These are phyloP conservation scores for Muscina levida DNA, from an alignment of 2,888 invertebrate genomes.

Conservation along the genomic window DNA sequence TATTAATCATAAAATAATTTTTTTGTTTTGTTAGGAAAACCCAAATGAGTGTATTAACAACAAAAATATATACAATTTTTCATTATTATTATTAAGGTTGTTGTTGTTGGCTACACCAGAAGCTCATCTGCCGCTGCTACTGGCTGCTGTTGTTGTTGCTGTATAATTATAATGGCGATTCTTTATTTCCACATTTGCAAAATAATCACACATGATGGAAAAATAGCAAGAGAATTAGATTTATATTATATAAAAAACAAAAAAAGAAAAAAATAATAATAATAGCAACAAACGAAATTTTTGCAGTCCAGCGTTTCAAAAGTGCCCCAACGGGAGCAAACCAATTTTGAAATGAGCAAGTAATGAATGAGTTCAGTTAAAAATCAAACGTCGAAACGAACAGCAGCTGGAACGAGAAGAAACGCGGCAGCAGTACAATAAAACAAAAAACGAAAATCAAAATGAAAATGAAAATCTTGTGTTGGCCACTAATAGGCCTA, in stretches of 20 bases:
- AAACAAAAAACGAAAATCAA: not conserved
- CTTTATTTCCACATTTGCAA: too few relatives aligned
- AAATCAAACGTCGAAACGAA: conserved; percentile 59
- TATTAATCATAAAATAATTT: too few relatives aligned
- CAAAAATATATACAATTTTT: too few relatives aligned
- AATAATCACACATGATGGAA: conserved; percentile 1
- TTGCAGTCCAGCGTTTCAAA: conserved; percentile 44
- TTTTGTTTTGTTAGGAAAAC: too few relatives aligned
- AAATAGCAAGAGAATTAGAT: conserved; percentile 27
- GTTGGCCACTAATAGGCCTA: not conserved
- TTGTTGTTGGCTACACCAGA: too few relatives aligned
- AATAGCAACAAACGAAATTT: conserved; percentile 51
- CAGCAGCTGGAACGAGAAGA: conserved; percentile 5
- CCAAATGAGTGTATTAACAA: too few relatives aligned
- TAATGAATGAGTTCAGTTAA: conserved; percentile 58
- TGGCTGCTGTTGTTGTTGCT: too few relatives aligned
- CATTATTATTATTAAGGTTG: too few relatives aligned
- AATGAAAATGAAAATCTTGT: not conserved
- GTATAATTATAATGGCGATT: not conserved
- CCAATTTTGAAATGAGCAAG: too few relatives aligned
- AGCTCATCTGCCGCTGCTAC: too few relatives aligned
- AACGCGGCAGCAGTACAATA: not conserved
- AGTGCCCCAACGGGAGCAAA: conserved; percentile 53
- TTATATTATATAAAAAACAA: conserved; percentile 20
- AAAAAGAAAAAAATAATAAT: conserved; percentile 23